Evolutionary conservation across 2,113 vertebrate genomes (phyloP).

Genomic region (Stictonetta naevosa): DNA sequence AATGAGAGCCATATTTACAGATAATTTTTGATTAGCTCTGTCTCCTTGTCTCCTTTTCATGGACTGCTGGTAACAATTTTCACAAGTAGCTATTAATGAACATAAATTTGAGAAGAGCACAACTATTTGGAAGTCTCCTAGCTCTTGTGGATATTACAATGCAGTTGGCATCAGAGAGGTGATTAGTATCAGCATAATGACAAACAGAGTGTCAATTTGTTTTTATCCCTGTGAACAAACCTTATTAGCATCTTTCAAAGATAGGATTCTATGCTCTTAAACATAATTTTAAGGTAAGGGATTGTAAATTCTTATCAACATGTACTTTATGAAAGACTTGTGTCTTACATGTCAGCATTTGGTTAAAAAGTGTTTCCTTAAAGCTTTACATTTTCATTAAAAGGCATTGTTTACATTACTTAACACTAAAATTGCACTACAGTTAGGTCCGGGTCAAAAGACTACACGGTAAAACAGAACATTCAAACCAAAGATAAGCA

Average conservation of each 20-base stretch:
- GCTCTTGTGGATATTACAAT: neutral
- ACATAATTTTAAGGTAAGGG: neutral
- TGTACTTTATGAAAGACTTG: neutral
- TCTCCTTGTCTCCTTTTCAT: neutral
- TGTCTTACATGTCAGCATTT: neutral
- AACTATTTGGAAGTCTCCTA: neutral
- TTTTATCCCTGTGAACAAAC: neutral
- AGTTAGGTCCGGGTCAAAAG: neutral
- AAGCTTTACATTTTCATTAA: neutral
- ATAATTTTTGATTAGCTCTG: neutral
- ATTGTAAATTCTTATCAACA: neutral
- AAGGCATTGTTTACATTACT: neutral
- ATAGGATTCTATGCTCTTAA: neutral
- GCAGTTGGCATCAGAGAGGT: neutral
- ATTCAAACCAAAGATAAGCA: slow-evolving; percentile 31
- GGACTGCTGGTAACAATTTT: neutral
- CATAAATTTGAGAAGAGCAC: neutral
- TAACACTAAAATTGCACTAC: neutral
- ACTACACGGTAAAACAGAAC: neutral
- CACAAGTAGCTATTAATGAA: neutral
- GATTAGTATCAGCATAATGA: neutral
- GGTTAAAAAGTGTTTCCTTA: neutral
- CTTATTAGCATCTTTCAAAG: neutral
- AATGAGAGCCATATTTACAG: neutral
- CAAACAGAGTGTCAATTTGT: neutral